Percentiles rank a stretch among this genome's conserved stretches.
Evolutionary conservation across 2,797 vertebrate species (phyloP).

Genomic region (Notolabrus celidotus): DNA sequence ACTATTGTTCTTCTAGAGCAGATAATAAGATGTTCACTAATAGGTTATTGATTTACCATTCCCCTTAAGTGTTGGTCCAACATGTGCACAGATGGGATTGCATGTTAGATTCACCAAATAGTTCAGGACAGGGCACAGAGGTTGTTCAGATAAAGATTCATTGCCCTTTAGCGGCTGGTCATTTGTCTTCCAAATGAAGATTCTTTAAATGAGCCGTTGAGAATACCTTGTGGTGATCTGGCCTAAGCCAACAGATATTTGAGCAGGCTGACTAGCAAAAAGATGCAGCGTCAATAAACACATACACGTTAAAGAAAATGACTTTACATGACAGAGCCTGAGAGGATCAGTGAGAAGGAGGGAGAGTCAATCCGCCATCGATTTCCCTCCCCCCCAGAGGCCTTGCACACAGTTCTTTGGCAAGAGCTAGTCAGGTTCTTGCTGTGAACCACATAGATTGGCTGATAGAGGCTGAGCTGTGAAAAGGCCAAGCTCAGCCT

Average conservation of each 20-base stretch:
- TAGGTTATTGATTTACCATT: background rate
- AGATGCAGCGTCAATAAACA: conserved; percentile 46
- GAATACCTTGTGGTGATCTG: conserved; percentile 31
- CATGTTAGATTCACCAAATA: conserved; percentile 28
- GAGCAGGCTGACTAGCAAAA: conserved; percentile 17
- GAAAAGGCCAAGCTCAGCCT: conserved; percentile 32
- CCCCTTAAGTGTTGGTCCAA: background rate
- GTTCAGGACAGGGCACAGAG: conserved; percentile 10
- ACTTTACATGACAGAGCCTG: conserved; percentile 46
- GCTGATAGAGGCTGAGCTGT: conserved; percentile 21
- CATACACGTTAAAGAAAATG: conserved; percentile 54
- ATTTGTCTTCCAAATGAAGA: conserved; percentile 58
- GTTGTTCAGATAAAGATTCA: conserved; percentile 46
- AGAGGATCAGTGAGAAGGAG: conserved; percentile 33
- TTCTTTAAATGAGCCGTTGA: conserved; percentile 22
- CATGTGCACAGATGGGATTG: conserved; percentile 25
- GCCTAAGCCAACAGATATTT: conserved; percentile 15
- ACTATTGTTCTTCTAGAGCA: background rate
- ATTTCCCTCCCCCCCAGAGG: conserved; percentile 45
- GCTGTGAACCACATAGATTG: conserved; percentile 25
- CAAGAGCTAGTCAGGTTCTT: conserved; percentile 23
- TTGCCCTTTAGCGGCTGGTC: conserved; percentile 24
- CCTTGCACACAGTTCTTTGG: conserved; percentile 26
- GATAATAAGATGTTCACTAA: background rate
- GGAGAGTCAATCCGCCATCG: conserved; percentile 56